Percentiles rank a stretch among this genome's conserved stretches.
Evolutionary conservation across 1,140 invertebrate genomes (phyloP).

Genomic region (Eumeta japonica): DNA sequence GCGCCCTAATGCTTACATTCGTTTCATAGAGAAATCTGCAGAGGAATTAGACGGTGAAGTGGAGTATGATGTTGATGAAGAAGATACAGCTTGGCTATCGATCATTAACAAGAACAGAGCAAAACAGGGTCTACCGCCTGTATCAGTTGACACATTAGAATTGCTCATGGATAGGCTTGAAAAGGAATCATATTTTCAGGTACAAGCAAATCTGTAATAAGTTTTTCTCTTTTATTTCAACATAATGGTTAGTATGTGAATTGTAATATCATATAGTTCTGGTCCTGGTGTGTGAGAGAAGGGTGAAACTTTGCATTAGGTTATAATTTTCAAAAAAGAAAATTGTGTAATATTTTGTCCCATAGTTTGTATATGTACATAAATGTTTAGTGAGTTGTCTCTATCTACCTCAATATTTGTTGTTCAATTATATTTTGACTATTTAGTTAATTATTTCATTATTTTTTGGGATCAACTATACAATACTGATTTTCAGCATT

Average conservation of each 20-base stretch:
- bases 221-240: neutral
- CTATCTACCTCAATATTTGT: no score
- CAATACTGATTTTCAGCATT: no score
- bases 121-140: slow-evolving; percentile 65
- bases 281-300: no score
- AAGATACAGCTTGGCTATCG: slow-evolving; percentile 90
- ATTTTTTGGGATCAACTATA: no score
- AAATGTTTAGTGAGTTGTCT: no score
- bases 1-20: slow-evolving; percentile 44
- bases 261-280: no score
- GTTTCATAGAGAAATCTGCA: slow-evolving; percentile 89
- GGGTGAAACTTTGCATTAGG: no score
- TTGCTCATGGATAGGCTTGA: slow-evolving; percentile 94
- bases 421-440: no score
- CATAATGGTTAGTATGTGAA: neutral
- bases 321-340: no score
- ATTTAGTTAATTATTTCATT: no score
- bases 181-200: slow-evolving; percentile 95
- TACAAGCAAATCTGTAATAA: slow-evolving; percentile 28
- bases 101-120: slow-evolving; percentile 82
- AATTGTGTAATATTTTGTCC: no score
- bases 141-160: slow-evolving; percentile 88
- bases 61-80: slow-evolving; percentile 98
- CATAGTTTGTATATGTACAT: no score
- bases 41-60: slow-evolving; percentile 93